Conservation (phyloP, 2,797 vertebrate species). For the Glyptemys insculpta region DNA sequence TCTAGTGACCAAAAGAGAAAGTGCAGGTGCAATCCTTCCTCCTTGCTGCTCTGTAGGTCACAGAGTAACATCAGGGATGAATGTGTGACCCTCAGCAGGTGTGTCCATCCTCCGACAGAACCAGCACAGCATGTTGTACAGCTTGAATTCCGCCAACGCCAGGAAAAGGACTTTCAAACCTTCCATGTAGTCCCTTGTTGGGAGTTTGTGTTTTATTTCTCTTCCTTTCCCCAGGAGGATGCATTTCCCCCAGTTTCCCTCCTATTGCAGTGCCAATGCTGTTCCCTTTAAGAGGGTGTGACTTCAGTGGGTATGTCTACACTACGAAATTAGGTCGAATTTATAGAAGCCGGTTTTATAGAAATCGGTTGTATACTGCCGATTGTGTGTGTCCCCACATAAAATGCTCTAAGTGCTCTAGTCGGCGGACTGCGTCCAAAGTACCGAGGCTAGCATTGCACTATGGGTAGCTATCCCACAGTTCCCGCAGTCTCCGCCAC, state of each 20-base stretch:
- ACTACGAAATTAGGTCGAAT: too few species aligned
- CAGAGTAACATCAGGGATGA: rapidly evolving
- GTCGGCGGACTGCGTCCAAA: too few species aligned
- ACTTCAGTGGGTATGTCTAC: too few species aligned
- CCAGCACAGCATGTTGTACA: rapidly evolving
- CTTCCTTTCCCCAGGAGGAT: not conserved
- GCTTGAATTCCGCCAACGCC: not conserved
- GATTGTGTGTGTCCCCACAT: too few species aligned
- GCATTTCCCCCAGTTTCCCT: not conserved
- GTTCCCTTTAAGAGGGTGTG: not conserved
- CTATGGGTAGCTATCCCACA: too few species aligned
- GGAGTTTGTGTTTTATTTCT: not conserved
- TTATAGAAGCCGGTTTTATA: too few species aligned
- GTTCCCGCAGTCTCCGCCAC: too few species aligned
- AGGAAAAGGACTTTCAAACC: not conserved
- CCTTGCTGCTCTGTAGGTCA: not conserved
- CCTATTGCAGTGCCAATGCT: not conserved
- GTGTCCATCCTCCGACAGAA: not conserved
- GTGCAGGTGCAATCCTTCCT: not conserved
- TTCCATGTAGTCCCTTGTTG: not conserved
- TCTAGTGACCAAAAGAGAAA: not conserved
- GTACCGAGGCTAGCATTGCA: too few species aligned
- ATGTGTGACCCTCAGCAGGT: not conserved
- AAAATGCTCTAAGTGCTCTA: too few species aligned
- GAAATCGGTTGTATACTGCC: too few species aligned